Conservation (phyloP, 2,113 vertebrate species). For the Rhea pennata region DNA sequence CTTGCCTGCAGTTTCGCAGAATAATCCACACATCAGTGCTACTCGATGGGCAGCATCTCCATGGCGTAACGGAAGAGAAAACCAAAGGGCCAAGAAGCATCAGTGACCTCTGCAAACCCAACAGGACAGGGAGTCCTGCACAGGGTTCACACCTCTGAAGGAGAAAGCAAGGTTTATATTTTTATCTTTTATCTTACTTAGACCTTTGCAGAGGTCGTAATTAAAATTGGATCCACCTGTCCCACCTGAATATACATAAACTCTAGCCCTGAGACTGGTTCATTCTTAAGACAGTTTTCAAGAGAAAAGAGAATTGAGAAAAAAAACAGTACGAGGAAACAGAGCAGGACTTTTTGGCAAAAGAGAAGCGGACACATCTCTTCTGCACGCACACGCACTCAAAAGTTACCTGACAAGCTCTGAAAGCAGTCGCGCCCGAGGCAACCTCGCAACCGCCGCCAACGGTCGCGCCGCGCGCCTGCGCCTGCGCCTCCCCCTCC, state of each 20-base stretch:
- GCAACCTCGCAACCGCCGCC: too few species aligned
- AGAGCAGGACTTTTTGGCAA: too few species aligned
- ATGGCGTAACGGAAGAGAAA: fast-evolving
- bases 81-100: too few species aligned
- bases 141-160: fast-evolving
- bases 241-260: background rate
- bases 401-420: background rate
- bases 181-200: background rate
- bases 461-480: background rate
- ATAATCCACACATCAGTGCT: background rate
- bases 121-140: fast-evolving
- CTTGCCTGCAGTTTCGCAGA: background rate
- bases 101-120: fast-evolving
- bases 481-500: too few species aligned
- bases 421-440: background rate
- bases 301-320: background rate
- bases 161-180: background rate
- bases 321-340: background rate
- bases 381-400: background rate
- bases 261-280: fast-evolving
- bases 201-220: background rate
- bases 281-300: background rate
- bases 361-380: fast-evolving
- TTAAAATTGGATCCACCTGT: background rate
- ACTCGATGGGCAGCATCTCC: fast-evolving